Base-by-base conservation (phyloP, 2,888 invertebrate genomes). In the Apoda limacodes region DNA sequence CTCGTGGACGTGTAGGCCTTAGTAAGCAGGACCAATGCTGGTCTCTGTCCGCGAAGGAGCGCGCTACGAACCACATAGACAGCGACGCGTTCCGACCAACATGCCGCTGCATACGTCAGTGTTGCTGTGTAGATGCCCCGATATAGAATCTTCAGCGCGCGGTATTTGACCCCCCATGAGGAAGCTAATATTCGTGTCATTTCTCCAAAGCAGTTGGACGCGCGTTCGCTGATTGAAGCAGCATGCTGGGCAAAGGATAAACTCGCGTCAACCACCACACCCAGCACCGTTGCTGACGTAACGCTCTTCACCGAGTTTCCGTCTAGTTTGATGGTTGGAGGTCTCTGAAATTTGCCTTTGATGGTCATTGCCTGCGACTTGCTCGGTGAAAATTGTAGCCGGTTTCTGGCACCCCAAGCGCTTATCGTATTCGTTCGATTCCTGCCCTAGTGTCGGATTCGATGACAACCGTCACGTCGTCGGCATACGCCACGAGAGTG, bases 131-230 rank as follows among this genome's bases (percentile, higher is more conserved):
- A 44, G 6, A 46, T 51, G 3, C 38, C 52, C 1, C 9, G 30
- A 23, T 43, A 46, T 1, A 50, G 12, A 0, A 43, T 7, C 9
- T 37, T 21, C 0, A 52, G 42, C 2, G 40, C 44, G 0, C 27
- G 22, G 12, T 44, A 52, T 3, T 41, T 12, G 0, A 49, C 12
- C 0, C 52, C 51, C 45, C 50, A 51, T 2, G 42, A 34, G 4
- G 50, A 41, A 0, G 51, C 41, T 4, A 48, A 52, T 2, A 46
- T 37, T 1, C 48, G 32, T 13, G 49, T 38, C 34, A 53, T 33
- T 26, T 45, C 45, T 13, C 45, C 45, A 31, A 46, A 46, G 30
- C 34, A 38, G 1, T 19, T 35, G 2, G 37, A 32, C 2, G 44
- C 47, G 2, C 35, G 35, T 4, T 45, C 41, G 2, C 49, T 45